Conservation (phyloP, 2,113 vertebrate genomes). For the Megaceryle maxima region DNA sequence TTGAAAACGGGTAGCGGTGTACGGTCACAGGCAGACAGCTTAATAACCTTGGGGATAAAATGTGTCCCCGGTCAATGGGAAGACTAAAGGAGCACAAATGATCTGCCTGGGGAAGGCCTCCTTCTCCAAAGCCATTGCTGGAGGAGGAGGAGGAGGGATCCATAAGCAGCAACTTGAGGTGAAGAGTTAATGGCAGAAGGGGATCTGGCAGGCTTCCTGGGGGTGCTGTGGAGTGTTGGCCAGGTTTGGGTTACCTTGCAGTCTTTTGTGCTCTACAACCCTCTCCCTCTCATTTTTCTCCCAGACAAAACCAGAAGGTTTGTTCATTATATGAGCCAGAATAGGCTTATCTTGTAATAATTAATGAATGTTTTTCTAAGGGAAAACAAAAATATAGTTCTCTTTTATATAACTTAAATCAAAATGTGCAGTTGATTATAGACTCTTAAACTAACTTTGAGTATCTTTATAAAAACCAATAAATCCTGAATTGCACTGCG, state of each 20-base stretch:
- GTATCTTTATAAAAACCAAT: neutral
- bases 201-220: neutral
- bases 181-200: neutral
- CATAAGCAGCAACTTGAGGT: rapidly evolving
- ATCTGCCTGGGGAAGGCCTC: neutral
- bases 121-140: neutral
- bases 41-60: neutral
- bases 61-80: rapidly evolving
- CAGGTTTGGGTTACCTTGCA: neutral
- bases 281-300: neutral
- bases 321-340: neutral
- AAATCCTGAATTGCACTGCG: neutral
- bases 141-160: neutral
- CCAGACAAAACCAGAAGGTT: neutral
- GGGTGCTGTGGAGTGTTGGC: neutral
- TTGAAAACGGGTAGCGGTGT: rapidly evolving
- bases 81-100: rapidly evolving
- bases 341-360: neutral
- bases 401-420: neutral
- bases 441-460: neutral
- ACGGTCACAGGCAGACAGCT: neutral
- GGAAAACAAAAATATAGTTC: neutral
- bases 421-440: neutral
- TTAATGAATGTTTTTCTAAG: neutral
- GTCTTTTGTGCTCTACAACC: neutral